These are phyloP conservation scores for Caenorhabditis doughertyi DNA, from an alignment of 2,888 invertebrate genomes.

Conservation along the genomic window DNA sequence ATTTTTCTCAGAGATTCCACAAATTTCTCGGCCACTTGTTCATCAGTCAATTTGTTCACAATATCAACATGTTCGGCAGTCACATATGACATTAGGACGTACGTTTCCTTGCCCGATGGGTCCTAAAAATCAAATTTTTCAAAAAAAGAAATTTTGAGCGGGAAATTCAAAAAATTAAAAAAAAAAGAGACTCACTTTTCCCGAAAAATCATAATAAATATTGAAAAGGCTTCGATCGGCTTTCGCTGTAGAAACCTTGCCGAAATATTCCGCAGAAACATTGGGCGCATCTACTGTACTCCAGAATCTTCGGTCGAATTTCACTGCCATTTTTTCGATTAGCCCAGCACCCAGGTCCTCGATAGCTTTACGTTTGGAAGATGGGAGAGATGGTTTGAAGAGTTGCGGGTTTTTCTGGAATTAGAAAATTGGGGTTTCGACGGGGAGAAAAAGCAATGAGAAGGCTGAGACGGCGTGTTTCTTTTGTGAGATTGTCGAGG, in stretches of 20 bases:
- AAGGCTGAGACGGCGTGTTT: too few relatives aligned
- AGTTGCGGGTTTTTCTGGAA: conserved; percentile 71
- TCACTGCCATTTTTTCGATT: conserved; percentile 84
- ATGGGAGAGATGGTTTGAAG: conserved; percentile 84
- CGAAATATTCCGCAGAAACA: conserved; percentile 82
- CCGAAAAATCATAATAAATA: conserved; percentile 84
- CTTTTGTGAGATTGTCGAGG: too few relatives aligned
- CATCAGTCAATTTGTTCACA: conserved; percentile 83
- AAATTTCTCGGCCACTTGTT: conserved; percentile 83
- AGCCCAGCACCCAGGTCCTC: conserved; percentile 83
- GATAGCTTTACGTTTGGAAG: conserved; percentile 83
- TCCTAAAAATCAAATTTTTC: conserved; percentile 5
- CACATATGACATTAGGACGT: conserved; percentile 84
- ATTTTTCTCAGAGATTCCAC: conserved; percentile 82
- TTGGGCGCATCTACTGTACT: conserved; percentile 79
- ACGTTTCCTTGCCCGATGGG: conserved; percentile 41
- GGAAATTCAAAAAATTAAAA: too few relatives aligned
- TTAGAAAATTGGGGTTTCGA: too few relatives aligned
- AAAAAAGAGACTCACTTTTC: conserved; percentile 76
- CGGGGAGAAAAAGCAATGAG: too few relatives aligned
- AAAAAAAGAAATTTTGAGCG: neutral
- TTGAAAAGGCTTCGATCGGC: conserved; percentile 83
- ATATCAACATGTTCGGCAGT: conserved; percentile 83
- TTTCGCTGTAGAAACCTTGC: conserved; percentile 82
- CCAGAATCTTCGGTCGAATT: conserved; percentile 84